Conservation (phyloP, 92 coral and sea anemone species). For the Bergia puertoricense region DNA sequence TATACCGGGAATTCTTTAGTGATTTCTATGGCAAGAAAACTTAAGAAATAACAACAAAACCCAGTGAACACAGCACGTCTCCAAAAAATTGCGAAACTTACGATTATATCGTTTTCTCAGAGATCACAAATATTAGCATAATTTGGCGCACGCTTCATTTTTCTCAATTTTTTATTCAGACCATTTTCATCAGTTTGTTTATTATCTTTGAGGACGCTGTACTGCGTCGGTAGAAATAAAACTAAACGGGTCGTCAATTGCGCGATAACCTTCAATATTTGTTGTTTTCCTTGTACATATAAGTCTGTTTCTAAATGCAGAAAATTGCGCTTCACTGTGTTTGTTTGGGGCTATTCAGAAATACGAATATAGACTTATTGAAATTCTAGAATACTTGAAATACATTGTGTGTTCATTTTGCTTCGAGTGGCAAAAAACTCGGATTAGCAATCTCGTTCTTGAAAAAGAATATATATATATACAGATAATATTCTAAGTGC, state of each 20-base stretch:
- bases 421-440: not conserved
- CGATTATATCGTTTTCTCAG: not conserved
- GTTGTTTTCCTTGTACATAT: not conserved
- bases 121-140: not conserved
- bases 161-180: not conserved
- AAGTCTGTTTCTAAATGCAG: not conserved
- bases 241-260: not conserved
- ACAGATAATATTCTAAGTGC: too few relatives aligned
- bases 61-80: conserved; percentile 24
- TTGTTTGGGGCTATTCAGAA: not conserved
- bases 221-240: too few relatives aligned
- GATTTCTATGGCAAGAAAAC: conserved; percentile 23
- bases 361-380: too few relatives aligned
- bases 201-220: not conserved
- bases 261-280: not conserved
- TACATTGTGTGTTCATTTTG: not conserved
- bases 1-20: conserved; percentile 29
- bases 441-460: not conserved
- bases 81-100: not conserved
- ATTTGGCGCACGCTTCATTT: not conserved
- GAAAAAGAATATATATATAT: too few relatives aligned
- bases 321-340: not conserved
- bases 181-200: not conserved
- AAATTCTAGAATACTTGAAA: not conserved
- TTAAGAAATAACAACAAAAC: conserved; percentile 2